These are phyloP conservation scores for Zeugodacus cucurbitae DNA, from an alignment of 1,140 invertebrate species.

Conservation along the genomic window DNA sequence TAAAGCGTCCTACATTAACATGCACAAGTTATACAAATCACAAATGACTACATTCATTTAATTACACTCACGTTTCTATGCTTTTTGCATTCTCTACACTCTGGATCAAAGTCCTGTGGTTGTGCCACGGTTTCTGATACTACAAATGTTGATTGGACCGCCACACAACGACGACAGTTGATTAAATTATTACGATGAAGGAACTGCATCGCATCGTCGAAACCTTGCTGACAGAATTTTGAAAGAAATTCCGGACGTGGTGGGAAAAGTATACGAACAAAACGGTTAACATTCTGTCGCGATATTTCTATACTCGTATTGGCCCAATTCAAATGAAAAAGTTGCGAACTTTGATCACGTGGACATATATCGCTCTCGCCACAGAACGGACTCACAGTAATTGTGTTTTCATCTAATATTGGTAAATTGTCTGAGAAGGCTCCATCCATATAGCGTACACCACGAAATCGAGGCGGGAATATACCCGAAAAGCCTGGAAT, in stretches of 20 bases:
- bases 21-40: conserved; percentile 3
- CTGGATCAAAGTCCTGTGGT: conserved; percentile 80
- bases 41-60: not conserved
- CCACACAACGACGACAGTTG: conserved; percentile 84
- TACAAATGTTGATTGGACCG: conserved; percentile 84
- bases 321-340: conserved; percentile 89
- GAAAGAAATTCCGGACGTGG: conserved; percentile 92
- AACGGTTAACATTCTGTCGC: conserved; percentile 91
- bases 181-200: conserved; percentile 92
- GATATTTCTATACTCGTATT: conserved; percentile 96
- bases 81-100: conserved; percentile 84
- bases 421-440: conserved; percentile 97
- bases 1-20: conserved; percentile 77
- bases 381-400: conserved; percentile 97
- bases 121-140: conserved; percentile 75
- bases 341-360: conserved; percentile 84
- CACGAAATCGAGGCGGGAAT: conserved; percentile 88
- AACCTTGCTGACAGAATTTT: conserved; percentile 97
- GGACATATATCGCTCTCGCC: conserved; percentile 99
- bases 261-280: conserved; percentile 92
- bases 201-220: conserved; percentile 94
- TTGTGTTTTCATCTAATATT: conserved; percentile 91
- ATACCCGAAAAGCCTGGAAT: conserved; percentile 97
- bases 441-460: conserved; percentile 95
- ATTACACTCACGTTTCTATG: conserved; percentile 78